Evolutionary conservation across 2,113 vertebrate species (phyloP).

Genomic region (Prunella himalayana): DNA sequence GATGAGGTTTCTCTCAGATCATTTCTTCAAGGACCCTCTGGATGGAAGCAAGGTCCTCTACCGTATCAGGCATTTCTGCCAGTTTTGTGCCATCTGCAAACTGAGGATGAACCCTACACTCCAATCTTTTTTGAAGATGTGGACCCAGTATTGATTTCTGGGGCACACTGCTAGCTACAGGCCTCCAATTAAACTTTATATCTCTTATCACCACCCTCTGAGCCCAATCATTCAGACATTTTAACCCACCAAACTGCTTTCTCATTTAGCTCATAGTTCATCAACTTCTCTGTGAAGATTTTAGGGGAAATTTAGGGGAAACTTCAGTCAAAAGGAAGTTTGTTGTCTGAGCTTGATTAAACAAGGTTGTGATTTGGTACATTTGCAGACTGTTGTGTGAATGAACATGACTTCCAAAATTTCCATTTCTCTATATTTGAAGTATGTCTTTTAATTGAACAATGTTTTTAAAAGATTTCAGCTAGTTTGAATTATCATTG

Average conservation of each 20-base stretch:
- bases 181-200: background rate
- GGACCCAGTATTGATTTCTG: background rate
- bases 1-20: accelerated
- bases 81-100: background rate
- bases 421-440: background rate
- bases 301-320: background rate
- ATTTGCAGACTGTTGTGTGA: background rate
- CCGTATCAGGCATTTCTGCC: background rate
- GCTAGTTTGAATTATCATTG: background rate
- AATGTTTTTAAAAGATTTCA: background rate
- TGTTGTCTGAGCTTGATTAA: background rate
- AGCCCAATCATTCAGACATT: background rate
- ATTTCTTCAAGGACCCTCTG: background rate
- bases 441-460: slow-evolving; percentile 1
- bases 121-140: background rate
- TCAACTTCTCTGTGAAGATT: background rate
- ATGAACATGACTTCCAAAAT: background rate
- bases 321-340: background rate
- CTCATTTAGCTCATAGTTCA: background rate
- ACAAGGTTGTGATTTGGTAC: background rate
- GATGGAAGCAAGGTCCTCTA: background rate
- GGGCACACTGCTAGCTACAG: background rate
- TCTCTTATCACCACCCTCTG: background rate
- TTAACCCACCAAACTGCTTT: background rate
- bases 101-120: background rate